Conservation (phyloP, 2,113 vertebrate species). For the Scomber japonicus region DNA sequence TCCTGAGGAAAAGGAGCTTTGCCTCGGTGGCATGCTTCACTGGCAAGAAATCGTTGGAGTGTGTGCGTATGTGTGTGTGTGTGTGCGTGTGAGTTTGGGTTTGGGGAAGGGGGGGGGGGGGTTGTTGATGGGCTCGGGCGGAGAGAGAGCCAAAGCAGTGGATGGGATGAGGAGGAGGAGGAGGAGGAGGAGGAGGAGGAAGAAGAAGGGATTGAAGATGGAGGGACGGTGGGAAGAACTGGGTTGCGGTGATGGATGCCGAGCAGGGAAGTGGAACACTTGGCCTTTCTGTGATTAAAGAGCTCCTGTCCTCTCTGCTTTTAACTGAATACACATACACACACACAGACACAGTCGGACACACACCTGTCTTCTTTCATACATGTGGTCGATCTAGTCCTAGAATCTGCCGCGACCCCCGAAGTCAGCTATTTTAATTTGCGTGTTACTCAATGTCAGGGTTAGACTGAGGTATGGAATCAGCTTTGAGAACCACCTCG, state of each 20-base stretch:
- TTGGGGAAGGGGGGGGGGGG: no score
- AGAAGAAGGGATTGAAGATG: constrained; percentile 53
- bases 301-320: constrained; percentile 49
- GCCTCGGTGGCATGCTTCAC: constrained; percentile 73
- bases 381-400: constrained; percentile 3
- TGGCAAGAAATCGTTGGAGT: constrained; percentile 69
- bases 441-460: constrained; percentile 6
- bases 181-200: constrained; percentile 24
- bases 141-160: constrained; percentile 12
- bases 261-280: constrained; percentile 65
- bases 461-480: constrained; percentile 11
- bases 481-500: neutral
- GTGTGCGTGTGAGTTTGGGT: neutral
- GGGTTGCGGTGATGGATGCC: constrained; percentile 66
- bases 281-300: constrained; percentile 72
- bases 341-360: neutral
- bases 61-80: constrained; percentile 16
- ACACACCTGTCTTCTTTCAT: constrained; percentile 27
- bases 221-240: constrained; percentile 37
- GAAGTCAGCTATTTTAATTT: constrained; percentile 7
- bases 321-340: constrained; percentile 17
- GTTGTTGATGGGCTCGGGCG: constrained; percentile 22
- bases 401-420: neutral
- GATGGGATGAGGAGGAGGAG: constrained; percentile 20
- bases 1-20: constrained; percentile 79